Evolutionary conservation across 64 coral and sea anemone genomes (phyloP).

Genomic region (Trachythela sp.): DNA sequence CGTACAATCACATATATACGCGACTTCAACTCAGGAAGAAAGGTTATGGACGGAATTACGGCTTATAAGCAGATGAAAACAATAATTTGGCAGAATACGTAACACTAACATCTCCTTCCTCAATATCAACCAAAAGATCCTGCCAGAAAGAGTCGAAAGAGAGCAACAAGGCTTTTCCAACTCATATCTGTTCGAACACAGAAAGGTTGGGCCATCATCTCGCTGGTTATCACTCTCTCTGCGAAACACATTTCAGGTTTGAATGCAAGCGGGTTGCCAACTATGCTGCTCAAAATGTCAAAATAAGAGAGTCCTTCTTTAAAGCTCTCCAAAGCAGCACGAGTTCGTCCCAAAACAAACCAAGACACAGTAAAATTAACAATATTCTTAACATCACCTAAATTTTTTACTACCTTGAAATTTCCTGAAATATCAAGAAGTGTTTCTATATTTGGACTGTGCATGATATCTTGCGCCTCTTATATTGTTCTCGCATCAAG

Average conservation of each 20-base stretch:
- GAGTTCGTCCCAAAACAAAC: neutral
- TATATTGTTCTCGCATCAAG: neutral
- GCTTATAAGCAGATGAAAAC: neutral
- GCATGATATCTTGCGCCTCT: neutral
- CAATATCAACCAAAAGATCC: constrained; percentile 27
- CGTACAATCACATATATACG: neutral
- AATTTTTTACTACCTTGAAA: neutral
- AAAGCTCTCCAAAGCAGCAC: neutral
- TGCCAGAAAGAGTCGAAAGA: constrained; percentile 32
- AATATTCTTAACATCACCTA: neutral
- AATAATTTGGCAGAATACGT: neutral
- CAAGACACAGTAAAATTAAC: neutral
- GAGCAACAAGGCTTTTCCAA: constrained; percentile 30
- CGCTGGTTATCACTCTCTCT: neutral
- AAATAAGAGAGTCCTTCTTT: neutral
- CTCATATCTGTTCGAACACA: neutral
- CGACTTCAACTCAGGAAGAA: neutral
- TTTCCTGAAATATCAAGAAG: neutral
- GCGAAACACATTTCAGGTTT: neutral
- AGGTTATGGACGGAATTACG: neutral
- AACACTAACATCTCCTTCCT: constrained; percentile 9
- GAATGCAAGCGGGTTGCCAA: neutral
- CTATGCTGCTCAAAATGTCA: neutral
- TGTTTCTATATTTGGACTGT: neutral
- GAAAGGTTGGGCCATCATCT: neutral